Conservation (phyloP, 1,140 invertebrate genomes). For the Caenorhabditis inopinata region DNA sequence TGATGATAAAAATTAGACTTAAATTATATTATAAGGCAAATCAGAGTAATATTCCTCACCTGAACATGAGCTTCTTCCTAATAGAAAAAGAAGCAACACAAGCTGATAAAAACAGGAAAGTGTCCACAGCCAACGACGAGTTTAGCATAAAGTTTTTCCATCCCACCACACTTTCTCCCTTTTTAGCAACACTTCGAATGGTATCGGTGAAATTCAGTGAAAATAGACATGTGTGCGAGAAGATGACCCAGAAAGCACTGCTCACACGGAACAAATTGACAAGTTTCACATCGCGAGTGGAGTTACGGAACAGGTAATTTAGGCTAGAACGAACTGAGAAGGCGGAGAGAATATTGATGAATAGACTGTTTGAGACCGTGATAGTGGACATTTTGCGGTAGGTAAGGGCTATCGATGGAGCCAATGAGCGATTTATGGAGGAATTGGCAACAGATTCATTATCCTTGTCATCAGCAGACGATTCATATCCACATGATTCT, state of each 20-base stretch:
- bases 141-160: conserved; percentile 25
- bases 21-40: background rate
- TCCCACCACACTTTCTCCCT: background rate
- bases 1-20: too few species aligned
- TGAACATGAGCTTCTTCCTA: conserved; percentile 26
- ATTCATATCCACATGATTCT: background rate
- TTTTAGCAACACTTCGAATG: background rate
- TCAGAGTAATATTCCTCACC: background rate
- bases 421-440: background rate
- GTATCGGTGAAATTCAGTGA: conserved; percentile 33
- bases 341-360: conserved; percentile 13
- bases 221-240: conserved; percentile 30
- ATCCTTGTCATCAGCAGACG: background rate
- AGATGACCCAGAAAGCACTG: conserved; percentile 32
- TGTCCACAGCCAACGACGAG: conserved; percentile 30
- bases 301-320: conserved; percentile 31
- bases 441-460: background rate
- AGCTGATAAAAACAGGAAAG: conserved; percentile 13
- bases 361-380: background rate
- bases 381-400: background rate
- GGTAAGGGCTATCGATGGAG: conserved; percentile 37
- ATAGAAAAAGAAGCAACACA: conserved; percentile 17
- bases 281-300: background rate
- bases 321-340: conserved; percentile 21
- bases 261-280: conserved; percentile 15